phyloP scores from a whole-genome alignment of 2,888 invertebrate genomes.

The Lordiphosa fenestrarum region DNA sequence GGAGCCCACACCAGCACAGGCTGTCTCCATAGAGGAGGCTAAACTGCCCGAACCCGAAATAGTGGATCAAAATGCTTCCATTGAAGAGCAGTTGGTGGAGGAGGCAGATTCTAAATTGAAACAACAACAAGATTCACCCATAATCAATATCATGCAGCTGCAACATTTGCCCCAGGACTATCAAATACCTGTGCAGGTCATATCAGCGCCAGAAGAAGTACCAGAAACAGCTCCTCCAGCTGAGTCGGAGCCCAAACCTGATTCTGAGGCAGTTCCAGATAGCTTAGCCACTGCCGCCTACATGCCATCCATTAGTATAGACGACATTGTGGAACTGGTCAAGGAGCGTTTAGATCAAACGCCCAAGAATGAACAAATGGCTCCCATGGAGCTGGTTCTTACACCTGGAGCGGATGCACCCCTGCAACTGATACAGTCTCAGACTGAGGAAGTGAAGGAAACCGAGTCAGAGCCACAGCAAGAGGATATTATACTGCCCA shows the following conservation, averaged over 20 bases:
- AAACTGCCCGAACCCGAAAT: constrained; percentile 58
- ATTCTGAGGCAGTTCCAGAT: constrained; percentile 29
- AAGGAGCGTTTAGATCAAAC: constrained; percentile 77
- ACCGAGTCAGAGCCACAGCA: constrained; percentile 5
- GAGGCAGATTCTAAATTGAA: constrained; percentile 29
- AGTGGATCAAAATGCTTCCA: constrained; percentile 47
- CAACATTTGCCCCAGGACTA: constrained; percentile 64
- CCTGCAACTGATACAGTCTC: constrained; percentile 34
- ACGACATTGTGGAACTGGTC: constrained; percentile 78
- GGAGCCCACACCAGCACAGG: constrained; percentile 14
- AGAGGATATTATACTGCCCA: constrained; percentile 63
- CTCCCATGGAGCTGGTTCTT: constrained; percentile 67
- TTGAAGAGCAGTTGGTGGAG: constrained; percentile 54
- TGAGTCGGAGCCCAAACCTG: constrained; percentile 31
- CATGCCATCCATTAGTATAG: constrained; percentile 73
- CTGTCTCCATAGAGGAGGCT: constrained; percentile 56
- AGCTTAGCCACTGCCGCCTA: constrained; percentile 40
- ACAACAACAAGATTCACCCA: constrained; percentile 52
- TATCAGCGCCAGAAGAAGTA: constrained; percentile 25
- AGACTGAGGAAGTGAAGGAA: constrained; percentile 3
- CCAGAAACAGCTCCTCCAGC: not conserved
- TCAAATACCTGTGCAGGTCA: constrained; percentile 75
- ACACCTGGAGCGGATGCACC: constrained; percentile 60
- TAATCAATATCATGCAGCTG: constrained; percentile 63
- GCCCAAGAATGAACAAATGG: constrained; percentile 65